A percentile compares a stretch with the other conserved stretches of the same genome.
Evolutionary conservation across 2,888 invertebrate genomes (phyloP).

Genomic region (Aspidapion aeneum): DNA sequence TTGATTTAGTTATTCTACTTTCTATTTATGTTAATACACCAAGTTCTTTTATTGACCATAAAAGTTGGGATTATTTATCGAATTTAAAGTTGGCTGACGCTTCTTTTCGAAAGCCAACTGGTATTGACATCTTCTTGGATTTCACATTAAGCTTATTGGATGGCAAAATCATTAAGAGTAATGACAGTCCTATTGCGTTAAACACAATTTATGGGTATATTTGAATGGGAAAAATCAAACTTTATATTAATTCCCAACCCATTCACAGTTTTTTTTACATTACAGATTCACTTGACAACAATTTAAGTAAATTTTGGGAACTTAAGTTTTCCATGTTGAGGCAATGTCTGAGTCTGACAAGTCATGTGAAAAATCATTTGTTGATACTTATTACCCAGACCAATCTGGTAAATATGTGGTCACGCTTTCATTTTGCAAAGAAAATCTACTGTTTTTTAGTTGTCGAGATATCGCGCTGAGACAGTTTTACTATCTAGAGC

Average conservation of each 20-base stretch:
- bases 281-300: slow-evolving; percentile 1
- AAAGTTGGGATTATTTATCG: background rate
- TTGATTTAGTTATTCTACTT: slow-evolving; percentile 1
- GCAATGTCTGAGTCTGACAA: slow-evolving; percentile 1
- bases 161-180: background rate
- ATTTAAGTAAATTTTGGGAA: background rate
- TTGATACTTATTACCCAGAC: background rate
- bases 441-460: background rate
- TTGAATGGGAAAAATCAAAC: background rate
- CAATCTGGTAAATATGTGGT: background rate
- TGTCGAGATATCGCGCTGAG: background rate
- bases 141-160: background rate
- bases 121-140: background rate
- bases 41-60: background rate
- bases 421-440: background rate
- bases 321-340: background rate
- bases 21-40: slow-evolving; percentile 1
- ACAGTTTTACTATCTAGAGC: background rate
- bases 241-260: background rate
- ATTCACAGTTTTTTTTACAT: background rate
- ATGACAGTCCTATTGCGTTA: background rate
- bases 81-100: background rate
- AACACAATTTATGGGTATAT: background rate
- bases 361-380: background rate
- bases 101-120: background rate